Evolutionary conservation across 1,140 invertebrate species (phyloP).

Genomic region (Drosophila dunni): DNA sequence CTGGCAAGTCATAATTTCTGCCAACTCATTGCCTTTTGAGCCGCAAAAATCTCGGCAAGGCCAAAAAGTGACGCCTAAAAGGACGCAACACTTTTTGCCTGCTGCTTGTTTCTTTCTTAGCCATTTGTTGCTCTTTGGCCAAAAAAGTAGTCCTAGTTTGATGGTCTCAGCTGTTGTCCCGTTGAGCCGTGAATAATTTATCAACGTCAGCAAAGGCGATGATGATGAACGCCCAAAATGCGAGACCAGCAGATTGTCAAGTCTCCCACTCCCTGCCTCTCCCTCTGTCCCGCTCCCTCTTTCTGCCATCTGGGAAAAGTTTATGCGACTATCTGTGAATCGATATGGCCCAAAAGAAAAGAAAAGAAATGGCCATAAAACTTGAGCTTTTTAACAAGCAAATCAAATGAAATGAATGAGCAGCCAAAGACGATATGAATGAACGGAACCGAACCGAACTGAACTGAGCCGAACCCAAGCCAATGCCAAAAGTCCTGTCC

Average conservation of each 20-base stretch:
- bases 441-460: constrained; percentile 34
- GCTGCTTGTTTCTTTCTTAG: constrained; percentile 13
- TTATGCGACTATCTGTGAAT: constrained; percentile 46
- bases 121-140: constrained; percentile 65
- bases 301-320: background rate
- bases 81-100: constrained; percentile 41
- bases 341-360: constrained; percentile 59
- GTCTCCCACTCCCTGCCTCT: background rate
- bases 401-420: constrained; percentile 71
- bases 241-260: constrained; percentile 69
- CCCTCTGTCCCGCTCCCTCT: constrained; percentile 28
- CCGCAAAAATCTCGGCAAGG: constrained; percentile 40
- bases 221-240: constrained; percentile 72
- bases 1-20: constrained; percentile 71
- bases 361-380: constrained; percentile 71
- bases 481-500: background rate
- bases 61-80: constrained; percentile 44
- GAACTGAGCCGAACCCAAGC: background rate
- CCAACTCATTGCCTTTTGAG: constrained; percentile 71
- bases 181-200: constrained; percentile 64
- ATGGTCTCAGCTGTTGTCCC: constrained; percentile 44
- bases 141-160: constrained; percentile 12
- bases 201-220: constrained; percentile 74
- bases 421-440: constrained; percentile 50
- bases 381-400: constrained; percentile 82